A percentile compares a stretch with the other conserved stretches of the same genome.
Conservation (phyloP, 2,888 invertebrate species). For the Cremastobaeus sp. region DNA sequence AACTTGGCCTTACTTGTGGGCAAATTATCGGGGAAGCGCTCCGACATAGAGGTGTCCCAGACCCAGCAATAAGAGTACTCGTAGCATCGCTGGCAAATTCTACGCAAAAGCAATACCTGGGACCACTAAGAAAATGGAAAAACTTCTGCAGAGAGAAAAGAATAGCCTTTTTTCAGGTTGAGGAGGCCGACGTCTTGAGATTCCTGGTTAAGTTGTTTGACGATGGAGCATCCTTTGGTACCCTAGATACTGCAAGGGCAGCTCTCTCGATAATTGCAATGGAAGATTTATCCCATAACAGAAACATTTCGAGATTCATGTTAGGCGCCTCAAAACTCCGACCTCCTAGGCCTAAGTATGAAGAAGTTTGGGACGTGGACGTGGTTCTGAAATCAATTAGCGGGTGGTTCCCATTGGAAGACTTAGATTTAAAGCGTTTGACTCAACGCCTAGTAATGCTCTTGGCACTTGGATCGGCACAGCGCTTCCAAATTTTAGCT, state of each 20-base stretch:
- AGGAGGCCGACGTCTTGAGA: not conserved
- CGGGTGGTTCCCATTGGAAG: not conserved
- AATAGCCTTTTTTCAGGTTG: not conserved
- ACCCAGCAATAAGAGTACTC: not conserved
- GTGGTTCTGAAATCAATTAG: not conserved
- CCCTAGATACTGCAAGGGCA: not conserved
- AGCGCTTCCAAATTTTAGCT: not conserved
- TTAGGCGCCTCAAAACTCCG: not conserved
- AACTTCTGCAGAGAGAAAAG: not conserved
- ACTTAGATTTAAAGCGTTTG: not conserved
- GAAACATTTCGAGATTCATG: not conserved
- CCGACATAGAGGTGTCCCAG: conserved; percentile 5
- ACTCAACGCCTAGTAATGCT: not conserved
- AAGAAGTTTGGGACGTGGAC: not conserved
- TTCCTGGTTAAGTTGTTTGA: not conserved
- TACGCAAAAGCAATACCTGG: not conserved
- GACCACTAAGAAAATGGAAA: not conserved
- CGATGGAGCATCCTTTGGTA: not conserved
- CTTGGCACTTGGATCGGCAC: not conserved
- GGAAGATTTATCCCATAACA: not conserved
- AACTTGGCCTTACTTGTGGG: conserved; percentile 65
- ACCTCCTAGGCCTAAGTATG: not conserved
- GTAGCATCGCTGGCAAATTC: not conserved
- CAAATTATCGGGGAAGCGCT: conserved; percentile 60
- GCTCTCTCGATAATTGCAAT: not conserved